Percentiles rank a stretch among this genome's conserved stretches.
Conservation (phyloP, 2,888 invertebrate genomes). For the Dinocampus coccinellae region DNA sequence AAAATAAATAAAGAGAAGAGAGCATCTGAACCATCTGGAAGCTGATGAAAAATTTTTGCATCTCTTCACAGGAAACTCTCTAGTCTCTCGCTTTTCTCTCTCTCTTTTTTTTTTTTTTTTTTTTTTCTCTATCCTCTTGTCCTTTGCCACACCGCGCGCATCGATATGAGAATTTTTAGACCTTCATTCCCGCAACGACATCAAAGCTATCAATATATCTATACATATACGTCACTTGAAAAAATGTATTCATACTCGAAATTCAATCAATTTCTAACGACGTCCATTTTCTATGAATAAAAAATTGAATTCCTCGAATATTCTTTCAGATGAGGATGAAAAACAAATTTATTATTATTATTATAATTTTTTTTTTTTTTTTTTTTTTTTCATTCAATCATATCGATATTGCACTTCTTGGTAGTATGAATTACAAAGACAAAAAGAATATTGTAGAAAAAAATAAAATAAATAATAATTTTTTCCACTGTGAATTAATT, state of each 20-base stretch:
- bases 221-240: not conserved
- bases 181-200: slow-evolving; percentile 1
- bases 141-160: slow-evolving; percentile 18
- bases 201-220: slow-evolving; percentile 17
- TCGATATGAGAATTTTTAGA: slow-evolving; percentile 36
- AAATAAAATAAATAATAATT: no score
- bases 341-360: not conserved
- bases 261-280: slow-evolving; percentile 32
- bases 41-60: slow-evolving; percentile 35
- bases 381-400: not conserved
- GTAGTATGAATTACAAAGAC: no score
- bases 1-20: not conserved
- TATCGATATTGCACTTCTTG: slow-evolving; percentile 4
- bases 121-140: not conserved
- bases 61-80: slow-evolving; percentile 26
- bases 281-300: slow-evolving; percentile 11
- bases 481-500: no score
- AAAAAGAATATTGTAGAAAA: no score
- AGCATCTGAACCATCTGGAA: slow-evolving; percentile 33
- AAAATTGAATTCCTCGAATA: not conserved
- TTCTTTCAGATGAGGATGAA: not conserved
- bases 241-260: slow-evolving; percentile 18
- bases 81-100: no score
- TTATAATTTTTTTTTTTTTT: no score
- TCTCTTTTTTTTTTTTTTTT: no score